Base-by-base conservation (phyloP, 92 coral and sea anemone genomes). In the Paramuricea clavata region DNA sequence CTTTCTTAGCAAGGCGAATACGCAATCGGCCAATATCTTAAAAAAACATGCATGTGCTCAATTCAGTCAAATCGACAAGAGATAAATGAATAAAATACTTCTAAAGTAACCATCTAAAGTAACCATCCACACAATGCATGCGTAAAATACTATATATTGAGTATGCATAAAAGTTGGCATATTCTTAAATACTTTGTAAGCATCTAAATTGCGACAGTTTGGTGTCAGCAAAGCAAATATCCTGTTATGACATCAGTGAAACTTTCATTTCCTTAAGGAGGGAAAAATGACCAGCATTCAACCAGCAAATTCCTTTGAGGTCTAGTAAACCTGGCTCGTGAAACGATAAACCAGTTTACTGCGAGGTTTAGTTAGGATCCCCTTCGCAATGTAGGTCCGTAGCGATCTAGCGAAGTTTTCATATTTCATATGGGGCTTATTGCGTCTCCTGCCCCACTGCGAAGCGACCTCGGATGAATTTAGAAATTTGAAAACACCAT, bases 401-500 rank as follows among this genome's bases (percentile, higher is more conserved):
- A 97, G 70, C 1, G 99, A 97, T 23, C 99, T 95, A 0, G 99
- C 99, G 86, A 97, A 97, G 92, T 97, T 97, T 95, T 97, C 99
- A 61, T 97, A 97, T 87, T 97, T 97, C 99, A 97, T 97, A 41
- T 81, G 88, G 0, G 99, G 99, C 83, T 97, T 97, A 56, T 97
- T 94, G 12, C 99, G 77, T 36, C 99, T 87, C 15, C 91, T 86
- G n/a, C 99, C 99, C 99, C 99, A 97, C 72, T 91, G 87, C 19
- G 95, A 93, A 0, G 99, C 99, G 22, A 97, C 98, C 70, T 93
- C 93, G 61, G 93, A 83, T 13, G 99, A 97, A 84, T 97, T 94
- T 12, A 94, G 81, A 74, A 97, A 97, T 94, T 97, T 97, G 80
- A 97, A 97, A 32, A 97, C 79, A 1, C 99, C 99, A 60, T 85